Conservation (phyloP, 2,888 invertebrate genomes). For the Sarcophaga variegata region DNA sequence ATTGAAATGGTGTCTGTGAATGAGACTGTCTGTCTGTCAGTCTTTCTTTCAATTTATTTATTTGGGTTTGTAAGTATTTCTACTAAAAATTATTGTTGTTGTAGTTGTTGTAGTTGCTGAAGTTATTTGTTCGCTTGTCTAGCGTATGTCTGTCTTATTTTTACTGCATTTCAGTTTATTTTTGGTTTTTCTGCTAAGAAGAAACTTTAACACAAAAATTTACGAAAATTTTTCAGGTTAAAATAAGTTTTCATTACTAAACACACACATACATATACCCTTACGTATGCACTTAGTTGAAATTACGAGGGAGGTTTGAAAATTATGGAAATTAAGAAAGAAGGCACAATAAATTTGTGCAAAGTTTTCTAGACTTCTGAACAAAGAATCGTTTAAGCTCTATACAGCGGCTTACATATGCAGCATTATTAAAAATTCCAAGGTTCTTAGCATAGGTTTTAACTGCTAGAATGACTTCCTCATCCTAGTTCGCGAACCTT, state of each 20-base stretch:
- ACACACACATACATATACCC: background rate
- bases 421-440: no score
- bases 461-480: no score
- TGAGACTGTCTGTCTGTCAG: constrained; percentile 21
- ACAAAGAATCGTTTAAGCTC: no score
- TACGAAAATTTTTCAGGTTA: constrained; percentile 1
- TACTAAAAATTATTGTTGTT: background rate
- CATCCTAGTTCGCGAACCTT: no score
- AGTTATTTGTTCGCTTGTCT: constrained; percentile 49
- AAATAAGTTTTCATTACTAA: constrained; percentile 24
- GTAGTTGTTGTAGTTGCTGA: background rate
- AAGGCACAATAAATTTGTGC: no score
- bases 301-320: no score
- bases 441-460: no score
- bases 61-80: constrained; percentile 12
- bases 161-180: constrained; percentile 1
- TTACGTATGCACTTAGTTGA: background rate
- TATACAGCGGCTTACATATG: no score
- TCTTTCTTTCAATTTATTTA: constrained; percentile 1
- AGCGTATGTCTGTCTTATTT: constrained; percentile 54
- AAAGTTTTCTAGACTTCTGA: no score
- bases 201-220: no score
- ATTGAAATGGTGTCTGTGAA: no score
- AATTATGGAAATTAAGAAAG: no score
- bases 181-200: background rate